Evolutionary conservation across 2,888 invertebrate genomes (phyloP).

Genomic region (Osmoderma eremita): DNA sequence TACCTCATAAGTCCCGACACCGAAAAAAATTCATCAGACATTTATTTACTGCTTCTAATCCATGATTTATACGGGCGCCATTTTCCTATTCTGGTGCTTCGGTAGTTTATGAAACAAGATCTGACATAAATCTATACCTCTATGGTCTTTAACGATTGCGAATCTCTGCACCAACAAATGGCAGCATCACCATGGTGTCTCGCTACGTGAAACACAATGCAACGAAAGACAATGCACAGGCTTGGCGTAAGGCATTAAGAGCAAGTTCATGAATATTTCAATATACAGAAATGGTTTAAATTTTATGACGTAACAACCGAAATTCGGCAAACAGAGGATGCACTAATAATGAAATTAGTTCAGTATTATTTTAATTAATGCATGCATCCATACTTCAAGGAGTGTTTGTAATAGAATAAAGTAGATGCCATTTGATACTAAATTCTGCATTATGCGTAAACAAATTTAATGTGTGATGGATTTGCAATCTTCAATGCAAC

Average conservation of each 20-base stretch:
- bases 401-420: too few species aligned
- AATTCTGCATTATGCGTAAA: too few species aligned
- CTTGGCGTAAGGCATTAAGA: constrained; percentile 7
- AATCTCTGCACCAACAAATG: constrained; percentile 13
- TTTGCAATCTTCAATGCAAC: too few species aligned
- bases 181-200: constrained; percentile 18
- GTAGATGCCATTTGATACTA: too few species aligned
- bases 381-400: too few species aligned
- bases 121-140: constrained; percentile 27
- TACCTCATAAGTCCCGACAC: constrained; percentile 27
- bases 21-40: constrained; percentile 21
- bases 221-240: constrained; percentile 10
- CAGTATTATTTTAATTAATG: too few species aligned
- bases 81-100: constrained; percentile 11
- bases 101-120: constrained; percentile 28
- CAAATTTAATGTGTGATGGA: too few species aligned
- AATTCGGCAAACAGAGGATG: too few species aligned
- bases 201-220: constrained; percentile 7
- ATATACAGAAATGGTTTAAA: too few species aligned
- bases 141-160: constrained; percentile 17
- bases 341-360: too few species aligned
- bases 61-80: constrained; percentile 36
- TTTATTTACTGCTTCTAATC: constrained; percentile 40
- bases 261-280: too few species aligned
- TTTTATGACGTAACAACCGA: too few species aligned